Conservation (phyloP, 2,113 vertebrate species). For the Alouatta palliata region DNA sequence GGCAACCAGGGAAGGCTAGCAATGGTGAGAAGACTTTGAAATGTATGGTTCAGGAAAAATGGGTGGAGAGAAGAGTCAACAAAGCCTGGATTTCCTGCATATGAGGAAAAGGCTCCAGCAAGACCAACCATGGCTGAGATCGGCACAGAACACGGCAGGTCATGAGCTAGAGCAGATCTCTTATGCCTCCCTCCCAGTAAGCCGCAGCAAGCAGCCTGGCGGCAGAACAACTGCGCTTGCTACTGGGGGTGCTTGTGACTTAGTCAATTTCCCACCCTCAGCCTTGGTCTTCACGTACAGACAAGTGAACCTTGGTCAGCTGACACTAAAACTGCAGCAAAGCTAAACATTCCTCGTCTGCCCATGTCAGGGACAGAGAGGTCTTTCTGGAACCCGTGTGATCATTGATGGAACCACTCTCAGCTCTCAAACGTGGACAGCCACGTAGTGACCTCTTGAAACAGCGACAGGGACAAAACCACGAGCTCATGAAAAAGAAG, state of each 20-base stretch:
- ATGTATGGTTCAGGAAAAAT: background rate
- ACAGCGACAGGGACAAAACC: background rate
- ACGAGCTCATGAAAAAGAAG: no score
- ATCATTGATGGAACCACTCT: background rate
- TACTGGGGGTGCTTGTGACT: background rate
- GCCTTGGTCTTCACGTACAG: background rate
- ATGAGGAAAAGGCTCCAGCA: background rate
- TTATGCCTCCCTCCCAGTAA: background rate
- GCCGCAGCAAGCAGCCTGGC: background rate
- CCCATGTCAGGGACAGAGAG: background rate
- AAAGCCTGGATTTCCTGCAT: background rate
- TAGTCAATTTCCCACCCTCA: fast-evolving
- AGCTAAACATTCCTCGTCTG: background rate
- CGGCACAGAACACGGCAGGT: background rate
- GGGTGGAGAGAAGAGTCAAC: background rate
- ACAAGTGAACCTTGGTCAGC: background rate
- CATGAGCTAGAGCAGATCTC: no score
- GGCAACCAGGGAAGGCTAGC: background rate
- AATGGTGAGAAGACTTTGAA: no score
- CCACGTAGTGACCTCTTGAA: fast-evolving
- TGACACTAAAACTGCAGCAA: background rate
- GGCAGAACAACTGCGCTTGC: no score
- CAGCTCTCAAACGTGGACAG: background rate
- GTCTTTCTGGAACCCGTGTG: background rate
- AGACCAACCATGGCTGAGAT: background rate